These are phyloP conservation scores for Fregata magnificens DNA, from an alignment of 2,113 vertebrate species.

Conservation along the genomic window DNA sequence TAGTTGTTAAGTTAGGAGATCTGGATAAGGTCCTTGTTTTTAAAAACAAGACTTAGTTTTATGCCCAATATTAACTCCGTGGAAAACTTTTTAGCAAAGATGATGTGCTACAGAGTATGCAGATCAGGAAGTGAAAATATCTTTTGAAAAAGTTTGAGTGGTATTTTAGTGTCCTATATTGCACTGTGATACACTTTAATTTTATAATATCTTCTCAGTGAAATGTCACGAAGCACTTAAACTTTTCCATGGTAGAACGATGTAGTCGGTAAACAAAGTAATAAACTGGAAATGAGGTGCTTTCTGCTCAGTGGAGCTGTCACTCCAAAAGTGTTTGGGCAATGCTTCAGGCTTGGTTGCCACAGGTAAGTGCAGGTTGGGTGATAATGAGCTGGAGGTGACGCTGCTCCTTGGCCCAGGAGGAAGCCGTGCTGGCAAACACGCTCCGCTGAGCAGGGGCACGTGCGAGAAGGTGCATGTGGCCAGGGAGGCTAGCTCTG, in stretches of 20 bases:
- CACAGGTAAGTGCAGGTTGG: conserved; percentile 33
- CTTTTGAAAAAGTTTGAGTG: neutral
- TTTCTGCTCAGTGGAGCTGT: conserved; percentile 53
- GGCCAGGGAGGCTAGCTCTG: neutral
- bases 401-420: neutral
- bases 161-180: neutral
- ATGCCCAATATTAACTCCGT: neutral
- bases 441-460: neutral
- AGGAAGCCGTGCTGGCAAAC: neutral
- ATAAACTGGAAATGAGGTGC: conserved; percentile 40
- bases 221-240: neutral
- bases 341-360: neutral
- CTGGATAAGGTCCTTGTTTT: neutral
- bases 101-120: neutral
- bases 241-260: neutral
- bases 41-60: neutral
- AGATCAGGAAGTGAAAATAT: neutral
- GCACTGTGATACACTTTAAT: neutral
- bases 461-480: neutral
- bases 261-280: conserved; percentile 31
- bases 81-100: neutral
- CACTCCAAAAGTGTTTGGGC: neutral
- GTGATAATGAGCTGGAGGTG: neutral
- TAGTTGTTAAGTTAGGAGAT: neutral
- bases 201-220: neutral